Percentiles rank a stretch among this genome's conserved stretches.
Conservation (phyloP, 2,888 invertebrate species). For the Zeuzera pyrina region DNA sequence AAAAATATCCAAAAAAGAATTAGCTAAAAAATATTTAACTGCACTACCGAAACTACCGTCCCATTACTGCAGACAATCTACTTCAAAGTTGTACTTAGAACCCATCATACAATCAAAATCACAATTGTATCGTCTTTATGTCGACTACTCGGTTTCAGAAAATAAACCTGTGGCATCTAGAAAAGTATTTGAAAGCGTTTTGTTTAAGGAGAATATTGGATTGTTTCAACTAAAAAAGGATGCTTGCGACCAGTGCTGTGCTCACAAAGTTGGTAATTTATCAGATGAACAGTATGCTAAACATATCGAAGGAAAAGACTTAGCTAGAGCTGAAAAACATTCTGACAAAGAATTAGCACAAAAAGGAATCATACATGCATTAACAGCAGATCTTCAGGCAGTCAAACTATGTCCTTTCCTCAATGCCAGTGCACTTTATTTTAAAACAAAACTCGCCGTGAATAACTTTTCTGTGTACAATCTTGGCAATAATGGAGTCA, state of each 20-base stretch:
- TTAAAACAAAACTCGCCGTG: constrained; percentile 25
- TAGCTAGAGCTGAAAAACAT: constrained; percentile 18
- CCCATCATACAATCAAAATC: too few relatives aligned
- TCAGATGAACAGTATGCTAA: background rate
- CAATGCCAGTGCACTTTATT: constrained; percentile 25
- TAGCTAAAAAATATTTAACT: background rate
- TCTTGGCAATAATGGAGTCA: constrained; percentile 15
- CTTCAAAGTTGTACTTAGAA: too few relatives aligned
- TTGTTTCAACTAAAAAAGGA: constrained; percentile 21
- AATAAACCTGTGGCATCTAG: constrained; percentile 16
- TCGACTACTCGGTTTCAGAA: constrained; percentile 13
- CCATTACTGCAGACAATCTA: background rate
- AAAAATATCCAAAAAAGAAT: background rate
- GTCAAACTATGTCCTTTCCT: constrained; percentile 14
- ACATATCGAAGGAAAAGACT: too few relatives aligned
- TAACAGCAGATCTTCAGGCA: constrained; percentile 18
- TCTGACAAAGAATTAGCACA: constrained; percentile 18
- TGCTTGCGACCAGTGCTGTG: too few relatives aligned
- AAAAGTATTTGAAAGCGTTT: constrained; percentile 18
- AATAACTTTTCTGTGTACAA: constrained; percentile 26
- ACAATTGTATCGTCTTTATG: constrained; percentile 17
- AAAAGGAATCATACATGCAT: constrained; percentile 14
- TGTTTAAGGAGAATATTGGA: constrained; percentile 19
- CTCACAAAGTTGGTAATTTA: too few relatives aligned
- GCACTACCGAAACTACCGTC: too few relatives aligned